Conservation (phyloP, 2,888 invertebrate genomes). For the Cataglyphis livida region DNA sequence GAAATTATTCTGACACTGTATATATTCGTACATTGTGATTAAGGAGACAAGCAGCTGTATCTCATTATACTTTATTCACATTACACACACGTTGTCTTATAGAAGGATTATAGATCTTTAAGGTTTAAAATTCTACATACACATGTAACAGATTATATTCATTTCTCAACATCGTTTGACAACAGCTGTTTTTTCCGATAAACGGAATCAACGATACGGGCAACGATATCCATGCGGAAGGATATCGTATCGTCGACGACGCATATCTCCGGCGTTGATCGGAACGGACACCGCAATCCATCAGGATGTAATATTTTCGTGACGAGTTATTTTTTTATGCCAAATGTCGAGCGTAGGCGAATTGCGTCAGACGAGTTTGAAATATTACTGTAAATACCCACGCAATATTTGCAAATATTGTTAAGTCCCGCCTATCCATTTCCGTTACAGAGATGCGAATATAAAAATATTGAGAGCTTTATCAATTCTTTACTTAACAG, state of each 20-base stretch:
- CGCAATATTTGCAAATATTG: not conserved
- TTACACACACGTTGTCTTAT: not conserved
- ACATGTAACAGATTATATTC: not conserved
- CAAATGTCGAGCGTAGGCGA: not conserved
- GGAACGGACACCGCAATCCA: not conserved
- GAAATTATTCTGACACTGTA: not conserved
- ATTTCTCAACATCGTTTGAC: not conserved
- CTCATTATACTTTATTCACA: not conserved
- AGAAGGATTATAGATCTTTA: not conserved
- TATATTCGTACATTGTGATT: not conserved
- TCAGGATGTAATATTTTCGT: constrained; percentile 1
- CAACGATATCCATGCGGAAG: not conserved
- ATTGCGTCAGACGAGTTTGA: constrained; percentile 5
- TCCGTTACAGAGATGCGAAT: not conserved
- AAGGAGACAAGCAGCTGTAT: not conserved
- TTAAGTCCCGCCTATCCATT: not conserved
- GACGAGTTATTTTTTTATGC: constrained; percentile 19
- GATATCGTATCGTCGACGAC: not conserved
- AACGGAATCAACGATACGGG: not conserved
- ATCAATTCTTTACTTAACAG: no score
- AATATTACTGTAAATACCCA: not conserved
- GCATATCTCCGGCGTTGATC: not conserved
- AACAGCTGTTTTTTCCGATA: not conserved
- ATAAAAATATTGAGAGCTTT: not conserved
- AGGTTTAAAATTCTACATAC: not conserved